Evolutionary conservation across 2,888 invertebrate genomes (phyloP), one percentile per base, ranked within the genome.

Genomic region (Himalopsyche japonica): DNA sequence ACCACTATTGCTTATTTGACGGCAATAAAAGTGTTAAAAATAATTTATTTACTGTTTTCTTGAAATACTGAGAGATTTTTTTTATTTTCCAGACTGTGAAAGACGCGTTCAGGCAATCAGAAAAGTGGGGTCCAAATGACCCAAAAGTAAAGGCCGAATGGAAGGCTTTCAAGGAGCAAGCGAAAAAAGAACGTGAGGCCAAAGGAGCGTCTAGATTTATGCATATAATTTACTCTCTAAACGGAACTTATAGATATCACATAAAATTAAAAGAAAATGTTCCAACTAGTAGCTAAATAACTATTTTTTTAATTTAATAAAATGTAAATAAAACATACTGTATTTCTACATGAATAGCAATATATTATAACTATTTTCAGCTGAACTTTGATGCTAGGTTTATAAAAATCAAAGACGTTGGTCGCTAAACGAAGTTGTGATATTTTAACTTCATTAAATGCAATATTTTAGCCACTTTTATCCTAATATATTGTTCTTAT

Each of bases 41-140:
- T 15, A 43, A 15, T 15, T 15, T 15, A 43, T 2, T 15, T 43
- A 0, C 1, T 15, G 5, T 43, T 15, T 43, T 15, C 15, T 43
- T 15, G 43, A 43, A 43, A 15, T 1, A 43, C 15, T 43, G 15
- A 15, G 15, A 15, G 3, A 1, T 15, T 43, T 1, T 43, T 0
- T 43, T 43, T 2, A 77, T 76, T 85, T 90, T 87, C 80, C 90
- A 93, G 93, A 92, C 91, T 83, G 88, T 93, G 64, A 90, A 88
- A 86, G 88, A 88, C 4, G 88, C 93, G 0, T 91, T 93, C 88
- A 89, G 91, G 64, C 91, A 93, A 64, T 92, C 91, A 83, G 88
- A 90, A 18, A 90, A 93, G 6, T 95, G 95, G 95, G 95, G 95
- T 0, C 96, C 96, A 0, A 90, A 90, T 10, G 93, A 94, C 85